These are phyloP conservation scores for Gobionotothen gibberifrons DNA, from an alignment of 2,797 vertebrate species.

Conservation along the genomic window DNA sequence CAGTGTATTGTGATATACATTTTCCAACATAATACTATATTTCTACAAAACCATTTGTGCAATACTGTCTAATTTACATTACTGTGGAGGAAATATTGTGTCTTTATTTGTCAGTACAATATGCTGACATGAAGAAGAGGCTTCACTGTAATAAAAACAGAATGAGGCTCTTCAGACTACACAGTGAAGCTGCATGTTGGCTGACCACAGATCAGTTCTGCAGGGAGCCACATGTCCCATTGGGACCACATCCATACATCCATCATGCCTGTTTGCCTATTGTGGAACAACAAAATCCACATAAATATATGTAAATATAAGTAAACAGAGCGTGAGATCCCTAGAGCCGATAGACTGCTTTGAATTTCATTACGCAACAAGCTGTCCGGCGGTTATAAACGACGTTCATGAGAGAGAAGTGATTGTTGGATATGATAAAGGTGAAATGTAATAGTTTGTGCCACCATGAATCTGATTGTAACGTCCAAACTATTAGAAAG, in stretches of 20 bases:
- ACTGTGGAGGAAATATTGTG: background rate
- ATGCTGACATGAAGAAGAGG: constrained; percentile 41
- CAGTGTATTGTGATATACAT: background rate
- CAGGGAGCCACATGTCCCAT: constrained; percentile 55
- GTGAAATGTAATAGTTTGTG: constrained; percentile 93
- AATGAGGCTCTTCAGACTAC: constrained; percentile 34
- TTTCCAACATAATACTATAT: background rate
- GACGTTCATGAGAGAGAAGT: constrained; percentile 87
- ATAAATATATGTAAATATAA: constrained; percentile 84
- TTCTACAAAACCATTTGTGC: background rate
- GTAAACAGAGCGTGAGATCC: constrained; percentile 80
- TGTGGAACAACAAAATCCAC: constrained; percentile 74
- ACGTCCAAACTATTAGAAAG: constrained; percentile 85
- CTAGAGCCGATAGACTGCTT: constrained; percentile 81
- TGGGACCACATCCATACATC: constrained; percentile 66
- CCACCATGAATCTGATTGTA: constrained; percentile 95
- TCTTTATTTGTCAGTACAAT: constrained; percentile 17
- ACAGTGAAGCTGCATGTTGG: constrained; percentile 34
- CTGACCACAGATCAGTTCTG: constrained; percentile 65
- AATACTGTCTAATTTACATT: background rate
- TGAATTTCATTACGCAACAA: constrained; percentile 88
- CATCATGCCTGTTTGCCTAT: constrained; percentile 80
- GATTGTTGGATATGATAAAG: constrained; percentile 88
- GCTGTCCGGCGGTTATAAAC: constrained; percentile 90
- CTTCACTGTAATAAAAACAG: constrained; percentile 11